Percentiles rank a stretch among this genome's conserved stretches.
Conservation (phyloP, 2,888 invertebrate genomes). For the Conus canariensis region DNA sequence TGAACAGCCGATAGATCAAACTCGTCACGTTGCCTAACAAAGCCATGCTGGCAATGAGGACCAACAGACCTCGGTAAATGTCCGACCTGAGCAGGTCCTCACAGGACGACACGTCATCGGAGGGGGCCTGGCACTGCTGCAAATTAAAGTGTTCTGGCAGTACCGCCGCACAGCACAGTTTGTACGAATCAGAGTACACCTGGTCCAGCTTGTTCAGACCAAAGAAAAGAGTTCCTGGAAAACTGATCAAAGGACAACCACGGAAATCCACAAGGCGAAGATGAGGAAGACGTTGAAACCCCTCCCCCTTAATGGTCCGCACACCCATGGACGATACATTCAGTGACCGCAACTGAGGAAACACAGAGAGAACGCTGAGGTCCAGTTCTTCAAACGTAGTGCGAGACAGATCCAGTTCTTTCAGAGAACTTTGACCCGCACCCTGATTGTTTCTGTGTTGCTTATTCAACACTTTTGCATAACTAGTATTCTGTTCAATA, state of each 20-base stretch:
- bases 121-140: constrained; percentile 45
- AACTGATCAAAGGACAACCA: not conserved
- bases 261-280: constrained; percentile 19
- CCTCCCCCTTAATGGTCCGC: not conserved
- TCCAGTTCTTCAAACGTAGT: not conserved
- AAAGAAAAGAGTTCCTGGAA: not conserved
- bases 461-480: not conserved
- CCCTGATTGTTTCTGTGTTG: not conserved
- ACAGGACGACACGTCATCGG: constrained; percentile 58
- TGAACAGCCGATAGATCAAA: constrained; percentile 23
- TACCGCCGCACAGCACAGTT: constrained; percentile 12
- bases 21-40: constrained; percentile 54
- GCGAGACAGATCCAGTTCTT: constrained; percentile 8
- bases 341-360: not conserved
- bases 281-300: not conserved
- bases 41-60: constrained; percentile 54
- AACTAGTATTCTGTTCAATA: not conserved
- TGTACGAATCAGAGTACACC: constrained; percentile 17
- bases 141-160: constrained; percentile 10
- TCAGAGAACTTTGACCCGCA: not conserved
- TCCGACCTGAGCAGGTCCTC: constrained; percentile 56
- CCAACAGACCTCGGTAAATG: constrained; percentile 50
- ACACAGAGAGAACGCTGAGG: not conserved
- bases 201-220: constrained; percentile 2
- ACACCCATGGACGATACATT: not conserved